These are phyloP conservation scores for Lanius collurio DNA, from an alignment of 2,113 vertebrate genomes.

Conservation along the genomic window DNA sequence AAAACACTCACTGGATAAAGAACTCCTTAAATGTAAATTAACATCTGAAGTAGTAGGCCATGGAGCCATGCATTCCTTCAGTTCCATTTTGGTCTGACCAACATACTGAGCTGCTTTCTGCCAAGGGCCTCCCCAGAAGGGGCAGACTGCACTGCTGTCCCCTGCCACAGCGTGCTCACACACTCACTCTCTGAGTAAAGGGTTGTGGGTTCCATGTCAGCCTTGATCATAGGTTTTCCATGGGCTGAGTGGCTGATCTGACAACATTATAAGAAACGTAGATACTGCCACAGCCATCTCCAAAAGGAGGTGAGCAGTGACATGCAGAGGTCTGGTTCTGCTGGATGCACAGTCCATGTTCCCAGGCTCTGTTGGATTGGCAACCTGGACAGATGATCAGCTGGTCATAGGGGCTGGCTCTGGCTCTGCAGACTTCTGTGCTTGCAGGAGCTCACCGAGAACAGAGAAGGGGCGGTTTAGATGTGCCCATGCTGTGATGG, in stretches of 20 bases:
- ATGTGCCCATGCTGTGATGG: rapidly evolving
- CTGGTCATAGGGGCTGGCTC: rapidly evolving
- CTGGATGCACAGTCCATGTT: rapidly evolving
- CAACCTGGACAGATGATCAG: neutral
- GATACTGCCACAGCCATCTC: neutral
- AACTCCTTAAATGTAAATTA: neutral
- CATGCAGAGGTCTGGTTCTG: neutral
- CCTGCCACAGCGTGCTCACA: neutral
- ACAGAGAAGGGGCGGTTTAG: neutral
- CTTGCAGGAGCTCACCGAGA: neutral
- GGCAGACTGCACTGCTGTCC: neutral
- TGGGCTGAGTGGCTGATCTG: neutral
- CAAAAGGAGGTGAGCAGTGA: neutral
- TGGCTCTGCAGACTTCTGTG: neutral
- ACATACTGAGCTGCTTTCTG: neutral
- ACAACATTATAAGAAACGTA: neutral
- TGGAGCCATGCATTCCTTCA: neutral
- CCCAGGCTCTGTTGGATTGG: neutral
- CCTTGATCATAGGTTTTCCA: neutral
- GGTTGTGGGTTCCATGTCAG: neutral
- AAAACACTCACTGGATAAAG: neutral
- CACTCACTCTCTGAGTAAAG: rapidly evolving
- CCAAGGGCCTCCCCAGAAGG: neutral
- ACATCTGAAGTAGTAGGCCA: neutral
- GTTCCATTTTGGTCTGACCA: neutral